Base-by-base conservation (phyloP, 2,797 vertebrate species). In the Mormyrops attenuatus region DNA sequence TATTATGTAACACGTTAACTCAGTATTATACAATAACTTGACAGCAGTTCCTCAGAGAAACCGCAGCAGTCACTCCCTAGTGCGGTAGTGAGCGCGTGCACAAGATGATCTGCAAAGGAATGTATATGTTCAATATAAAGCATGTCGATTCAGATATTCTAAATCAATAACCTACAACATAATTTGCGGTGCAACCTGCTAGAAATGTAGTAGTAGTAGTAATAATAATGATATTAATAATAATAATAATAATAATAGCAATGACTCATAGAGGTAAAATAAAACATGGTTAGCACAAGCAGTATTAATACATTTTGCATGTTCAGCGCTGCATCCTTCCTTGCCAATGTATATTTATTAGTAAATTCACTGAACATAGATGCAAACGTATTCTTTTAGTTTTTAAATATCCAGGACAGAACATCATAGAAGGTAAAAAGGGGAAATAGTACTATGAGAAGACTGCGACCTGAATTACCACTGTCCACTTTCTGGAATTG, bases 21-120 rank as follows among this genome's bases (percentile, higher is more conserved):
- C 80, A 84, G 38, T n/a, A 73, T 73, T 73, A 73, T 17, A 49
- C 30, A 84, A 44, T 84, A 49, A 84, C 44, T 49, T 84, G 22
- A 85, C 20, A 22, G 82, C 82, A 52, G 22, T 85, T 85, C 82
- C 22, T 49, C 82, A 13, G 82, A 49, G n/a, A 30, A 52, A 49
- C 44, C 9, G 84, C 77, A 85, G 77, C 88, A 85, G 88, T 22
- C 88, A 84, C 88, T 89, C 88, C 88, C 73, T 89, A 15, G 50
- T 57, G 26, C 77, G 9, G 34, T 55, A 0, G 41, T 22, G 52
- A 89, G 73, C 1, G 34, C 52, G 34, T 52, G 49, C 44, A 53
- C 22, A 34, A 88, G 88, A 73, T 20, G 26, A 11, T 30, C 77
- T 47, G 73, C 73, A 60, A 77, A 85, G 53, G 77, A 84, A 57